A percentile compares a stretch with the other conserved stretches of the same genome.
Evolutionary conservation across 2,888 invertebrate species (phyloP).

Genomic region (Drymonia ruficornis): DNA sequence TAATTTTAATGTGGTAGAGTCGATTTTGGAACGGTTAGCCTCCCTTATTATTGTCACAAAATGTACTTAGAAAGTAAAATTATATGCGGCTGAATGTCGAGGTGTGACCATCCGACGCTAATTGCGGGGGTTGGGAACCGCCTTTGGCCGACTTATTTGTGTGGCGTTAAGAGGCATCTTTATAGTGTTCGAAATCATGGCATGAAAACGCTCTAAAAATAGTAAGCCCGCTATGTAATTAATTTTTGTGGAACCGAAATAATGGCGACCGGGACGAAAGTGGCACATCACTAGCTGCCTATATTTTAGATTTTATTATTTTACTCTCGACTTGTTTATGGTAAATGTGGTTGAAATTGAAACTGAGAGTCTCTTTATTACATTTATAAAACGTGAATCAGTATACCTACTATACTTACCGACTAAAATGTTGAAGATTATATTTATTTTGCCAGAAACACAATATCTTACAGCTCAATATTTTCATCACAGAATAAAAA

Average conservation of each 20-base stretch:
- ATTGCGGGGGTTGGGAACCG: conserved; percentile 72
- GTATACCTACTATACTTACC: neutral
- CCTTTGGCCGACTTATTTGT: conserved; percentile 66
- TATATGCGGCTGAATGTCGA: conserved; percentile 78
- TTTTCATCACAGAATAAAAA: neutral
- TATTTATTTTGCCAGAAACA: neutral
- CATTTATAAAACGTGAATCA: too few relatives aligned
- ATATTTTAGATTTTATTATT: conserved; percentile 23
- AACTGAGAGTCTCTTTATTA: too few relatives aligned
- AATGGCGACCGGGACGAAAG: conserved; percentile 14
- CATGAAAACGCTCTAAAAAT: conserved; percentile 68
- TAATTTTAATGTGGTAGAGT: conserved; percentile 44
- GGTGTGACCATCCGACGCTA: conserved; percentile 83
- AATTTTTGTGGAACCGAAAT: conserved; percentile 32
- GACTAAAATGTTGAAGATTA: too few relatives aligned
- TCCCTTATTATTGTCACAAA: conserved; percentile 75
- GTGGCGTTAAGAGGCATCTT: conserved; percentile 69
- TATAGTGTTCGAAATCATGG: conserved; percentile 60
- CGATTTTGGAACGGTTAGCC: conserved; percentile 39
- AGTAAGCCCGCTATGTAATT: conserved; percentile 39
- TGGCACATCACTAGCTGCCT: conserved; percentile 20
- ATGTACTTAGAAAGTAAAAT: conserved; percentile 82
- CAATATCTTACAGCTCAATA: neutral
- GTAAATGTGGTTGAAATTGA: neutral
- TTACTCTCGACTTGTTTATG: conserved; percentile 9